Base-by-base conservation (phyloP, 1,140 invertebrate species). In the Formica selysi region DNA sequence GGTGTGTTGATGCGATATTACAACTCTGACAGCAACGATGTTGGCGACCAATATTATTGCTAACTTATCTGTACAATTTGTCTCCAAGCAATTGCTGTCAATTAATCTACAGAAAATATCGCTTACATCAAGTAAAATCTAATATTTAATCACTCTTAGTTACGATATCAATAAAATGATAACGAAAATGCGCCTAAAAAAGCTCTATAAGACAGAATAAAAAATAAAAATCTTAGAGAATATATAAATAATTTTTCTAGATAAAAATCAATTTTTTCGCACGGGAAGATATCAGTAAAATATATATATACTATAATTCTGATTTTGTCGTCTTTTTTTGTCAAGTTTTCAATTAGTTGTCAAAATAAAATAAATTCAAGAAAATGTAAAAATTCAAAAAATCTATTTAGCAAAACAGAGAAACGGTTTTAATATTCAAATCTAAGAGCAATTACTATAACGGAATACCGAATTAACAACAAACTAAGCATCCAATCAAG, bases 1-100 rank as follows among this genome's bases (percentile, higher is more conserved):
- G 59, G 71, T 26, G 54, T 62, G 67, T 81, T 76, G 76, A 54
- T 61, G 54, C 11, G 26, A 51, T 61, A 44, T 26, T 74, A 38
- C 26, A 81, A 22, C 26, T 62, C 65, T 11, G 4, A 16, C 61
- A 32, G 32, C 54, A 74, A 54, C 48, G n/a, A 22, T 26, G 65
- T 88, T 32, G 32, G 8, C 8, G 19, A 65, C 19, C 29, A 44
- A 64, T 22, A 2, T 67, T 65, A 32, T 38, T 32, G 6, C 19
- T 29, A 3, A 32, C 2, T 32, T 32, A 32, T 32, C 32, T 32
- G 2, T 32, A 32, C 0, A 32, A 32, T 32, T 3, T 32, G 32
- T 32, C 11, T 16, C 13, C 7, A 29, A 38, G 59, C 54, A 1
- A 51, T 6, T 38, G 4, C 0, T 22, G 19, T 29, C 5, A 59